Conservation (phyloP, 2,113 vertebrate genomes). For the Choloepus hoffmanni region DNA sequence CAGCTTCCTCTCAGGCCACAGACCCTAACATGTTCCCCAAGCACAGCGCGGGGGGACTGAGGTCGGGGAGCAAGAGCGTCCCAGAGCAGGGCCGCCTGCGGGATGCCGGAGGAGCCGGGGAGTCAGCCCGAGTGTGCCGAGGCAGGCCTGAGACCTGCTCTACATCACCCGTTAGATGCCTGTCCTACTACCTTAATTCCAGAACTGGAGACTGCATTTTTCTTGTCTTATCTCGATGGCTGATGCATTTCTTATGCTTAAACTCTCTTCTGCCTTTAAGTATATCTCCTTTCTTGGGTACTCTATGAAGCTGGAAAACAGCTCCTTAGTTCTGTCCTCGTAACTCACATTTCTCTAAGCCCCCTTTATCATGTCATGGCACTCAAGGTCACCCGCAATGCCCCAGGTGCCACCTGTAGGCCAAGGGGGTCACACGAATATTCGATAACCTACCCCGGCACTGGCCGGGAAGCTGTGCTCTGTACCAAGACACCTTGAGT, state of each 20-base stretch:
- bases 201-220: neutral
- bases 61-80: too few species aligned
- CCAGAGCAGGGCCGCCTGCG: rapidly evolving
- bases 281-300: neutral
- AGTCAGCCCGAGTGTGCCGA: too few species aligned
- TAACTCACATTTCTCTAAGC: neutral
- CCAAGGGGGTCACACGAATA: neutral
- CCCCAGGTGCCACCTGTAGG: neutral
- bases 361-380: rapidly evolving
- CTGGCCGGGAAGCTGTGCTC: neutral
- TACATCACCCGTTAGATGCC: rapidly evolving
- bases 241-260: too few species aligned
- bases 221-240: neutral
- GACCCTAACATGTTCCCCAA: neutral
- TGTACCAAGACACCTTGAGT: rapidly evolving
- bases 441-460: rapidly evolving
- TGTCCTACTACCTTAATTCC: neutral
- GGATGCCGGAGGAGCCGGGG: neutral
- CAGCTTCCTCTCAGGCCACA: neutral
- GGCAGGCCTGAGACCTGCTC: neutral
- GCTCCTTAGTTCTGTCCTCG: neutral
- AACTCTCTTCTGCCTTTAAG: too few species aligned
- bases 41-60: neutral
- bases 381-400: rapidly evolving
- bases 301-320: too few species aligned